These are phyloP conservation scores for Morone chrysops DNA, from an alignment of 2,113 vertebrate species.

Conservation along the genomic window DNA sequence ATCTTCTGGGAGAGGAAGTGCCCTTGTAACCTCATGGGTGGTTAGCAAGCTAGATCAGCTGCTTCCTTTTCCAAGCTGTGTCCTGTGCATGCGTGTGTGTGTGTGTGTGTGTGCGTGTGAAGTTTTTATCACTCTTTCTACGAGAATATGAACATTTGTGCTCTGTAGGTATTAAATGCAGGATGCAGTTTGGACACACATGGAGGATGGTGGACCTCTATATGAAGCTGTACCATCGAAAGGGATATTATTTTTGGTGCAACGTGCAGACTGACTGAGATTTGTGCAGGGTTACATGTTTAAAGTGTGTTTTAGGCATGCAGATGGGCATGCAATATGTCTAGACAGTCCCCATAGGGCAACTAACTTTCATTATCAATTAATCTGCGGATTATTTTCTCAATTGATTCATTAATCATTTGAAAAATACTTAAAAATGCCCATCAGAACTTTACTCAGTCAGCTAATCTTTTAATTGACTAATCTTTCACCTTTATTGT, in stretches of 20 bases:
- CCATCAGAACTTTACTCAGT: too few species aligned
- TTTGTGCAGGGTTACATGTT: too few species aligned
- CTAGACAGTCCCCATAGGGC: too few species aligned
- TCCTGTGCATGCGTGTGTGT: background rate
- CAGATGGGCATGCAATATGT: too few species aligned
- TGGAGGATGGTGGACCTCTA: background rate
- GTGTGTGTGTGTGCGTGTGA: too few species aligned
- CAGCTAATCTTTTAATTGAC: background rate
- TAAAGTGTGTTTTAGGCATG: too few species aligned
- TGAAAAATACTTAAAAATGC: too few species aligned
- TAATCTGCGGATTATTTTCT: too few species aligned
- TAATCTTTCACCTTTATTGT: background rate
- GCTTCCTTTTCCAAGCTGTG: constrained; percentile 39
- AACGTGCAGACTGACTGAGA: background rate
- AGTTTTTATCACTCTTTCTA: background rate
- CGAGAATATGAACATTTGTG: background rate
- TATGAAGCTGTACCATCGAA: background rate
- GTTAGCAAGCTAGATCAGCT: constrained; percentile 45
- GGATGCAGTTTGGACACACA: background rate
- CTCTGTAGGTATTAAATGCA: constrained; percentile 11
- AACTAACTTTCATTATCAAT: too few species aligned
- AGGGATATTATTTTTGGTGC: background rate
- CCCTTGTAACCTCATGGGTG: constrained; percentile 45
- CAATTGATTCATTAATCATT: too few species aligned
- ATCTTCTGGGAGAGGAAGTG: constrained; percentile 58